Base-by-base conservation (phyloP, 2,888 invertebrate genomes). In the Sminthurides aquaticus region DNA sequence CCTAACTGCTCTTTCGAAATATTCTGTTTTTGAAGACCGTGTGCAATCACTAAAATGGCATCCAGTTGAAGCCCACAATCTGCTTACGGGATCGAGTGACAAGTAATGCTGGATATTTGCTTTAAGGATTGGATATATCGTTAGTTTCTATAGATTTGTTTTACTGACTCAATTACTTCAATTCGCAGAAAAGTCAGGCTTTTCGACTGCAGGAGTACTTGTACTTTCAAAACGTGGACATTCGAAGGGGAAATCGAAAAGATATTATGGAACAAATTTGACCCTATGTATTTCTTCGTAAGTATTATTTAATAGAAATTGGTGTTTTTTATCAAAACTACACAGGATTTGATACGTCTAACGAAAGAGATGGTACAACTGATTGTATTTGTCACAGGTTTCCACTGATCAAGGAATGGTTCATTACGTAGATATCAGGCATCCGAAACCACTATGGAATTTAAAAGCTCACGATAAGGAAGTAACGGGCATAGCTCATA, bases 21-120 rank as follows among this genome's bases (percentile, higher is more conserved):
- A 95, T 3, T 81, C 80, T 62, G 84, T 84, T 34, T 93, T 91
- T 76, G 79, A 84, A 57, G 91, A 92, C 75, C 92, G 92, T 80
- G 88, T 95, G 0, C 93, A 94, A 77, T 83, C 88, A 1, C 76
- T 95, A 3, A 81, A 86, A 69, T 96, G 93, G 86, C 92, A 93
- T 81, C 87, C 88, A 3, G 81, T 83, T 34, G 92, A 95, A 78
- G 84, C 88, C 0, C 89, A 93, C 77, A 87, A 87, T 49, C 80
- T 98, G 34, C 80, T 94, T 3, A 85, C 89, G 11, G 96, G 96
- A 29, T 84, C 88, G 71, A 90, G 90, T 78, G 94, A 95, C 81
- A 80, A 81, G 82, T 83, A 79, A 75, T 75, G 43, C 54, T 43
- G 29, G 26, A 24, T 29, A 20, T 49, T 65, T 43, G n/a, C n/a